A percentile compares a stretch with the other conserved stretches of the same genome.
Conservation (phyloP, 1,140 invertebrate genomes). For the Mactra quadrangularis region DNA sequence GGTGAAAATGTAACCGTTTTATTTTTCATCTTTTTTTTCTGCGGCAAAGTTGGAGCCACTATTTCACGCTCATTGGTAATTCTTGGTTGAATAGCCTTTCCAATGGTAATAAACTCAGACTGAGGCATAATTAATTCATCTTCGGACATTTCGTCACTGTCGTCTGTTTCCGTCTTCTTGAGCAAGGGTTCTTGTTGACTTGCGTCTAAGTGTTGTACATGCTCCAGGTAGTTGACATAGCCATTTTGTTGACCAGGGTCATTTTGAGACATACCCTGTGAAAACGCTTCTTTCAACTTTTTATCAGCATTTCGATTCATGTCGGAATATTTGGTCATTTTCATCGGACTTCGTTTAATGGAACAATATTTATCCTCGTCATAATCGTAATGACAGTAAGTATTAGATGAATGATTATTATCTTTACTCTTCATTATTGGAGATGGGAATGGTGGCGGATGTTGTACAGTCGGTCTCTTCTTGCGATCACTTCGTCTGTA, state of each 20-base stretch:
- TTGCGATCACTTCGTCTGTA: conserved; percentile 34
- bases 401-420: conserved; percentile 48
- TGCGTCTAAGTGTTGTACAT: conserved; percentile 36
- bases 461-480: conserved; percentile 8
- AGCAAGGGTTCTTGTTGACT: conserved; percentile 55
- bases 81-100: conserved; percentile 65
- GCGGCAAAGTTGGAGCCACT: conserved; percentile 50
- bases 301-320: conserved; percentile 62
- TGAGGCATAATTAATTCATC: conserved; percentile 44
- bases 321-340: conserved; percentile 74
- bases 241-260: conserved; percentile 54
- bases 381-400: conserved; percentile 69
- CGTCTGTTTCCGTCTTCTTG: conserved; percentile 54
- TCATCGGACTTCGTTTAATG: conserved; percentile 77
- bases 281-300: conserved; percentile 67
- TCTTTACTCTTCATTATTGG: conserved; percentile 57
- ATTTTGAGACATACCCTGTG: conserved; percentile 52
- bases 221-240: conserved; percentile 37
- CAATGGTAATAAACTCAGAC: conserved; percentile 63
- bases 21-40: conserved; percentile 66
- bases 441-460: conserved; percentile 56
- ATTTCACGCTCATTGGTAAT: conserved; percentile 59
- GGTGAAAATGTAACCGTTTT: conserved; percentile 80
- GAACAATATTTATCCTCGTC: conserved; percentile 78
- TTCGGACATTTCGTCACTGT: conserved; percentile 44